phyloP scores from a whole-genome alignment of 2,797 vertebrate genomes.

The Furcifer pardalis region DNA sequence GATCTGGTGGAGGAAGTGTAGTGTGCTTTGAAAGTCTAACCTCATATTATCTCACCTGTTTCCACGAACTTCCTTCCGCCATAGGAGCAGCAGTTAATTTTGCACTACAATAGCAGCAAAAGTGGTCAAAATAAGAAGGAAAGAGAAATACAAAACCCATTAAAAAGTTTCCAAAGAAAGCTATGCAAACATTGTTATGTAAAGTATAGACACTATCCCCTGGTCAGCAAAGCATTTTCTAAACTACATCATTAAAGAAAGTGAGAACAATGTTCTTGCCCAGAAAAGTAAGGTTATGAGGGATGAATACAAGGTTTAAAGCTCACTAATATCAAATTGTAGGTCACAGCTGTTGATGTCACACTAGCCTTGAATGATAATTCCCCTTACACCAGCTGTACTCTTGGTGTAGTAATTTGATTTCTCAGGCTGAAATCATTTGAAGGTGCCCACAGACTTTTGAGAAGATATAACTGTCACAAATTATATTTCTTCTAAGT shows the following conservation, averaged over 20 bases:
- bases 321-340: background rate
- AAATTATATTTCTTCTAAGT: too few species aligned
- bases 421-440: background rate
- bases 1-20: conserved; percentile 57
- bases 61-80: conserved; percentile 60
- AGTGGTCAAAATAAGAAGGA: conserved; percentile 42
- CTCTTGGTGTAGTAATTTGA: background rate
- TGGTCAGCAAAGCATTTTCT: conserved; percentile 31
- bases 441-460: too few species aligned
- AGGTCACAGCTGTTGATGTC: background rate
- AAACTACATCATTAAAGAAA: background rate
- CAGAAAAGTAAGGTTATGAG: background rate
- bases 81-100: conserved; percentile 56
- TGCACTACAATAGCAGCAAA: conserved; percentile 27
- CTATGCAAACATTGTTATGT: background rate
- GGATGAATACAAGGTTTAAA: background rate
- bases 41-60: conserved; percentile 63
- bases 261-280: background rate
- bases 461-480: too few species aligned
- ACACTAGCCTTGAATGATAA: background rate
- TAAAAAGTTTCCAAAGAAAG: background rate
- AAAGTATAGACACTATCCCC: background rate
- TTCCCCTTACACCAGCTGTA: background rate
- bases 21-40: conserved; percentile 58
- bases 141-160: conserved; percentile 22